A percentile compares a stretch with the other conserved stretches of the same genome.
These are phyloP conservation scores for Volucella inflata DNA, from an alignment of 2,888 invertebrate species.

Conservation along the genomic window DNA sequence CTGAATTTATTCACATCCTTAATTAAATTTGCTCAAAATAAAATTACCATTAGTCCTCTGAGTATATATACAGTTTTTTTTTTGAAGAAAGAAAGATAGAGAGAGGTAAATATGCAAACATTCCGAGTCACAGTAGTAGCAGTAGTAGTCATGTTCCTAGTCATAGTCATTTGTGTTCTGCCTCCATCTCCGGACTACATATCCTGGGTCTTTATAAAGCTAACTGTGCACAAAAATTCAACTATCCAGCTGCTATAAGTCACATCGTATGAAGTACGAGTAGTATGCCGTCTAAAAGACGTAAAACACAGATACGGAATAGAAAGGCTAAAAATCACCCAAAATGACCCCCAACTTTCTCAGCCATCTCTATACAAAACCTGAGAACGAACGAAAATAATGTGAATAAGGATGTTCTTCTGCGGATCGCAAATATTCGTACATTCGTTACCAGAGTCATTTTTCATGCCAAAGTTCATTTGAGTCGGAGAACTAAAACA, in stretches of 20 bases:
- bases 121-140: too few species aligned
- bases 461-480: constrained; percentile 76
- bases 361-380: not conserved
- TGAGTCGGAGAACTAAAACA: constrained; percentile 70
- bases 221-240: constrained; percentile 55
- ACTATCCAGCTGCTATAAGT: constrained; percentile 51
- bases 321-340: constrained; percentile 14
- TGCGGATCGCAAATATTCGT: constrained; percentile 63
- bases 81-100: too few species aligned
- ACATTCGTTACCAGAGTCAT: constrained; percentile 74
- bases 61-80: constrained; percentile 20
- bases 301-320: constrained; percentile 7
- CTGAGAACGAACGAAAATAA: constrained; percentile 34
- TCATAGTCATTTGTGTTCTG: not conserved
- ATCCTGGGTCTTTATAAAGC: constrained; percentile 41
- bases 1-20: constrained; percentile 69
- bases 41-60: constrained; percentile 63
- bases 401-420: constrained; percentile 58
- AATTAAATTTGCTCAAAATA: constrained; percentile 68
- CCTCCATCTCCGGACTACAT: not conserved
- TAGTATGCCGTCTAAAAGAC: constrained; percentile 45
- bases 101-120: constrained; percentile 31
- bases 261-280: constrained; percentile 40
- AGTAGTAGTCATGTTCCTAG: too few species aligned
- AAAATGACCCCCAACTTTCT: not conserved